Percentiles rank a stretch among this genome's conserved stretches.
These are phyloP conservation scores for Subacronicta megacephala DNA, from an alignment of 2,888 invertebrate species.

Conservation along the genomic window DNA sequence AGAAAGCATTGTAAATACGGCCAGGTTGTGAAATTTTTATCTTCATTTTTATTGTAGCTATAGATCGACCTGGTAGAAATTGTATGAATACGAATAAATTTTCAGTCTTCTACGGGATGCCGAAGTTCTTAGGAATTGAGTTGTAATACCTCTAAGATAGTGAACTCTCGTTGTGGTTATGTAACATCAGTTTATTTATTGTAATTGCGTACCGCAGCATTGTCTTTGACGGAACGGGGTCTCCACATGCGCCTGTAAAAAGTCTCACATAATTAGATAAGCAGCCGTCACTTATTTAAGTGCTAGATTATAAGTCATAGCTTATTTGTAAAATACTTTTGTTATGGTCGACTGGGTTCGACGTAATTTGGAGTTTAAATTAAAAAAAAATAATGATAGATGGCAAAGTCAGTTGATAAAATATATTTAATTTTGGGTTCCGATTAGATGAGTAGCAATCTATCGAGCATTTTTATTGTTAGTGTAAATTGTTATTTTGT, in stretches of 20 bases:
- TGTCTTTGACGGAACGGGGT: conserved; percentile 56
- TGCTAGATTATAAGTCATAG: conserved; percentile 81
- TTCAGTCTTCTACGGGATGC: conserved; percentile 57
- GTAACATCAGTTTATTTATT: conserved; percentile 72
- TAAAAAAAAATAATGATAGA: conserved; percentile 79
- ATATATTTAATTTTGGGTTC: conserved; percentile 85
- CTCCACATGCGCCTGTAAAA: conserved; percentile 58
- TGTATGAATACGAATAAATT: conserved; percentile 41
- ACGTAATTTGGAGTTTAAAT: conserved; percentile 88
- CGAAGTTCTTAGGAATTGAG: conserved; percentile 78
- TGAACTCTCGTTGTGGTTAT: conserved; percentile 75
- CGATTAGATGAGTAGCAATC: conserved; percentile 85
- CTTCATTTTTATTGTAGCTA: conserved; percentile 78
- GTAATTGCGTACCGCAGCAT: conserved; percentile 62
- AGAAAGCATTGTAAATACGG: conserved; percentile 85
- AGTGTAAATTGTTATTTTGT: conserved; percentile 90
- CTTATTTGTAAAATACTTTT: conserved; percentile 87
- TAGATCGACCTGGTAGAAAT: conserved; percentile 76
- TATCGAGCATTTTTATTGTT: conserved; percentile 89
- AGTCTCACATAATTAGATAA: conserved; percentile 75
- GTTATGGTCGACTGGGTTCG: conserved; percentile 88
- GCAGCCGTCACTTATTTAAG: conserved; percentile 82
- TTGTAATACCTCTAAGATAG: conserved; percentile 81
- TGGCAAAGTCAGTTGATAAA: conserved; percentile 85
- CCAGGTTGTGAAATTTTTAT: conserved; percentile 87